Base-by-base conservation (phyloP, 2,888 invertebrate genomes). In the Xanthia icteritia region DNA sequence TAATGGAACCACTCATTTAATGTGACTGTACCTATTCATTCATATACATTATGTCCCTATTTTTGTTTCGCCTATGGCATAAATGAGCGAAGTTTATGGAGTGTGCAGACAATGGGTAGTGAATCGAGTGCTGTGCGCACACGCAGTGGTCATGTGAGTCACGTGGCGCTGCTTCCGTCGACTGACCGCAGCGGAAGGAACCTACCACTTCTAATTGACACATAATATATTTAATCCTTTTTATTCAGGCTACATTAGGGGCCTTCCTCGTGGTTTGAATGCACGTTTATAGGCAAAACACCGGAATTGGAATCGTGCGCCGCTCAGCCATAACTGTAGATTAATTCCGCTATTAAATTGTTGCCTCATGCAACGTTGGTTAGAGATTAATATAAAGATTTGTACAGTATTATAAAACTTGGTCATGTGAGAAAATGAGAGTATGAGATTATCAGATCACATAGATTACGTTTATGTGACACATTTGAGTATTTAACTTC, bases 61-160 rank as follows among this genome's bases (percentile, higher is more conserved):
- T 86, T 88, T 84, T 86, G 83, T 84, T 76, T 86, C 83, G 71
- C 83, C 79, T 87, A 87, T 88, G 83, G 88, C 82, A 89, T 85
- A 88, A 89, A 90, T 84, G 86, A 88, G 81, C 68, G 65, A 69
- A 66, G 90, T 92, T 92, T 94, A 94, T 94, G 93, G 93, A 88
- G 92, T 89, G 90, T 81, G 87, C 91, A 92, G 93, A 94, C 95
- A 94, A 94, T 94, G 92, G 94, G 88, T 91, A 90, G 91, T 91
- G 91, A 90, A 88, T 89, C 89, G 91, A 88, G 85, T 85, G 76
- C 48, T 79, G 83, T 88, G 88, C 84, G 89, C 89, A 89, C 88
- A 86, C 89, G 90, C 90, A 86, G 83, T 86, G 85, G 83, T 81
- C 92, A 92, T 92, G 91, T 93, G 93, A 92, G 92, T 95, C 95